Evolutionary conservation across 2,113 vertebrate species (phyloP).

Genomic region (Centropus bengalensis): DNA sequence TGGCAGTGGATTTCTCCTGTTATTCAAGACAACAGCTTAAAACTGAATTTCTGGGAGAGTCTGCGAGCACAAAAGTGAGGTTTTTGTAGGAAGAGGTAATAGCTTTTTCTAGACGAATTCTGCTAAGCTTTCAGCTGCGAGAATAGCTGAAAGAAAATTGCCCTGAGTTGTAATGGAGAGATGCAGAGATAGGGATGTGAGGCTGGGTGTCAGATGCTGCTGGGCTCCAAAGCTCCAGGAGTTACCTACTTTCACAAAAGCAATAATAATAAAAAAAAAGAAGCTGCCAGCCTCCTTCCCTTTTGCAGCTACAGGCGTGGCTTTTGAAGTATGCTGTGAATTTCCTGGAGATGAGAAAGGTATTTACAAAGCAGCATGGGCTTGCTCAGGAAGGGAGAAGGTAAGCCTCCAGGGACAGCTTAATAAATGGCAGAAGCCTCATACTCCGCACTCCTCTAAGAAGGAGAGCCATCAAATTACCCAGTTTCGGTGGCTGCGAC

Average conservation of each 20-base stretch:
- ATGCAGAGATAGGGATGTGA: neutral
- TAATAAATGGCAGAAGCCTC: neutral
- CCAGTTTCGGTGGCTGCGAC: neutral
- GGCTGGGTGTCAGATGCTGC: neutral
- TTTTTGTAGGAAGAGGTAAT: neutral
- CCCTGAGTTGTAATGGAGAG: neutral
- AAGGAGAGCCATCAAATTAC: neutral
- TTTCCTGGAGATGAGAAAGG: conserved; percentile 6
- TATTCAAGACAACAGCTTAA: neutral
- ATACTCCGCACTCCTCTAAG: neutral
- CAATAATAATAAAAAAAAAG: neutral
- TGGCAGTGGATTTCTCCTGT: neutral
- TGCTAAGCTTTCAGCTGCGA: neutral
- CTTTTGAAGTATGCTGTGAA: neutral
- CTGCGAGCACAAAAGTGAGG: neutral
- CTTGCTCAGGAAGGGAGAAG: neutral
- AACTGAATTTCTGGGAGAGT: neutral
- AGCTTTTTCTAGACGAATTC: neutral
- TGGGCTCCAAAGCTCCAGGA: neutral
- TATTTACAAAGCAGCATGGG: neutral
- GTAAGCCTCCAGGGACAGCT: neutral
- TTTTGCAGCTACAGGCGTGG: neutral
- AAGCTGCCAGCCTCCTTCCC: neutral
- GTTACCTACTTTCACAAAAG: neutral
- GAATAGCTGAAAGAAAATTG: neutral